A percentile compares a stretch with the other conserved stretches of the same genome.
Evolutionary conservation across 2,888 invertebrate genomes (phyloP).

Genomic region (Callyntrura sp.): DNA sequence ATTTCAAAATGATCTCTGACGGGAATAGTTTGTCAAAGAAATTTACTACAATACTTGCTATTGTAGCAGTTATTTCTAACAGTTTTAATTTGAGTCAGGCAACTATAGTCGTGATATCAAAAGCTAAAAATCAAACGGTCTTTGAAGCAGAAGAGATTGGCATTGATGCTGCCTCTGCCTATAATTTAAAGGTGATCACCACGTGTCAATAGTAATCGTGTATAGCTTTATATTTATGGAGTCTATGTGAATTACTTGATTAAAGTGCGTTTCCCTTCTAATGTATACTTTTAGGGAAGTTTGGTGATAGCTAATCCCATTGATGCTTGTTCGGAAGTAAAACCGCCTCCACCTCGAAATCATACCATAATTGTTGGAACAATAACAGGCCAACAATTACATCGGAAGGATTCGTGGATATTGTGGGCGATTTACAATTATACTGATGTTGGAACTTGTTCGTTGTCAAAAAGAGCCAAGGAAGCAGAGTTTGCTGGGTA

Average conservation of each 20-base stretch:
- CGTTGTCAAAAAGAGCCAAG: conserved; percentile 73
- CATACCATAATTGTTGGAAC: conserved; percentile 55
- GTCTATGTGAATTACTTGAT: too few relatives aligned
- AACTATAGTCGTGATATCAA: conserved; percentile 79
- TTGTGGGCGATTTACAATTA: conserved; percentile 72
- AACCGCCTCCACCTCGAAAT: conserved; percentile 68
- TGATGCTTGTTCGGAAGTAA: conserved; percentile 75
- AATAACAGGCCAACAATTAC: conserved; percentile 31
- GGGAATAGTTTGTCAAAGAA: background rate
- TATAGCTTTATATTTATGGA: too few relatives aligned
- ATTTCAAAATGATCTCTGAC: conserved; percentile 56
- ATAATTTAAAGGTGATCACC: conserved; percentile 60
- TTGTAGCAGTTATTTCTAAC: conserved; percentile 32
- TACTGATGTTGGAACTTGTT: conserved; percentile 55
- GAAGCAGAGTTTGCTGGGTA: conserved; percentile 78
- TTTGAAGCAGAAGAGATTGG: conserved; percentile 79
- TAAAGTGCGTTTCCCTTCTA: too few relatives aligned
- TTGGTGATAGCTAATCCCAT: conserved; percentile 72
- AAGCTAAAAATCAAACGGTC: conserved; percentile 74
- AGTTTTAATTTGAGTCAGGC: conserved; percentile 53
- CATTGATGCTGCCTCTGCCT: conserved; percentile 79
- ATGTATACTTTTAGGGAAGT: conserved; percentile 66
- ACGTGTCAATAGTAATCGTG: too few relatives aligned
- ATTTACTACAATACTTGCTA: conserved; percentile 11
- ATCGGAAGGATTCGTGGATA: conserved; percentile 70